Evolutionary conservation across 2,888 invertebrate genomes (phyloP).

Genomic region (Sclerodermus sp.): DNA sequence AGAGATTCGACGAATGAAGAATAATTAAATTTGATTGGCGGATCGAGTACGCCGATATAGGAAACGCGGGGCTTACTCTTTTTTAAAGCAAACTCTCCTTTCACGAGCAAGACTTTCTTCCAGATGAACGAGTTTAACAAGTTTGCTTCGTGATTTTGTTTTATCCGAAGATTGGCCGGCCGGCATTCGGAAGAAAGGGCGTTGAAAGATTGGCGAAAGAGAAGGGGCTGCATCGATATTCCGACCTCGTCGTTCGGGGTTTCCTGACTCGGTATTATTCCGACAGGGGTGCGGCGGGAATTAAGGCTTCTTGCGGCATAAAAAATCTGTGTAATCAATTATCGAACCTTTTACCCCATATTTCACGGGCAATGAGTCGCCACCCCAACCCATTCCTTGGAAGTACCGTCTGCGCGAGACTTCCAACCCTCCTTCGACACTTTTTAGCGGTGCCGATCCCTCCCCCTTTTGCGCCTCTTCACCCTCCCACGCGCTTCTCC

Average conservation of each 20-base stretch:
- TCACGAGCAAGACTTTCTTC: too few species aligned
- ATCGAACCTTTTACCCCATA: slow-evolving; percentile 55
- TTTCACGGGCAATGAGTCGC: slow-evolving; percentile 54
- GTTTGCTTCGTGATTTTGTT: background rate
- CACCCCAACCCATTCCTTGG: slow-evolving; percentile 16
- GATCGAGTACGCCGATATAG: too few species aligned
- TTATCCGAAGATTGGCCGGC: background rate
- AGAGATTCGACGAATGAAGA: too few species aligned
- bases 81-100: too few species aligned
- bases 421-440: slow-evolving; percentile 34
- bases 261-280: slow-evolving; percentile 43
- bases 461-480: slow-evolving; percentile 18
- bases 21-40: too few species aligned
- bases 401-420: slow-evolving; percentile 18
- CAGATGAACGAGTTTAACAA: background rate
- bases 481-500: slow-evolving; percentile 19
- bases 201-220: background rate
- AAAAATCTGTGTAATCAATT: slow-evolving; percentile 57
- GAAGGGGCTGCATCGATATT: slow-evolving; percentile 31
- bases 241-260: slow-evolving; percentile 29
- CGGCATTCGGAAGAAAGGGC: background rate
- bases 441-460: slow-evolving; percentile 29
- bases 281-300: slow-evolving; percentile 45
- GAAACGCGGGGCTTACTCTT: too few species aligned
- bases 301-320: slow-evolving; percentile 55